Conservation (phyloP, 2,888 invertebrate species). For the Beris morrisii region DNA sequence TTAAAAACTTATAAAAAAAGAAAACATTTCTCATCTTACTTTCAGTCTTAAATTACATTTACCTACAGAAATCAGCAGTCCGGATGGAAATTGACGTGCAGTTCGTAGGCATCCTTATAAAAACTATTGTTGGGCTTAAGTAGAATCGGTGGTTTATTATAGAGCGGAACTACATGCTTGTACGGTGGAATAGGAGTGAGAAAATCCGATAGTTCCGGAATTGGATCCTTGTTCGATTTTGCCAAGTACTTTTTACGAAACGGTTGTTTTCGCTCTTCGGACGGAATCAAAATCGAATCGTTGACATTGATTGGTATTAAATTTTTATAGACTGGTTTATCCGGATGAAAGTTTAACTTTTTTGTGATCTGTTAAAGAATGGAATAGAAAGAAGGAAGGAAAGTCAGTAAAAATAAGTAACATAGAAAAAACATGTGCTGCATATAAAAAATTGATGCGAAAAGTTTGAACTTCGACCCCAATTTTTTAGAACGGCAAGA, state of each 20-base stretch:
- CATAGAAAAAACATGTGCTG: neutral
- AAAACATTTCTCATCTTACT: too few relatives aligned
- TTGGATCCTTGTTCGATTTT: slow-evolving; percentile 37
- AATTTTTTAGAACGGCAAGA: too few relatives aligned
- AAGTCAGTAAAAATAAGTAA: neutral
- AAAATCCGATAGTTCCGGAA: slow-evolving; percentile 47
- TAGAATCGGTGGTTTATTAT: slow-evolving; percentile 13
- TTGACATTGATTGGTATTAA: slow-evolving; percentile 49
- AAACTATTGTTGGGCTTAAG: slow-evolving; percentile 19
- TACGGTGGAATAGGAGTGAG: slow-evolving; percentile 43
- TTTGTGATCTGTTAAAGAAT: slow-evolving; percentile 44
- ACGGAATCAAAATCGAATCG: slow-evolving; percentile 43
- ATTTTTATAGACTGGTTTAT: slow-evolving; percentile 45
- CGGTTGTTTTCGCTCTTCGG: slow-evolving; percentile 35
- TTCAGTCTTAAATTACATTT: too few relatives aligned
- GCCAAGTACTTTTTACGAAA: slow-evolving; percentile 38
- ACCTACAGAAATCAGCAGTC: slow-evolving; percentile 14
- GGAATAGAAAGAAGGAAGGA: neutral
- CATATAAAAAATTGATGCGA: too few relatives aligned
- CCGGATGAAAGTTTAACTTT: slow-evolving; percentile 47
- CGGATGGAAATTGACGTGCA: slow-evolving; percentile 29
- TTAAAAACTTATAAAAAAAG: too few relatives aligned
- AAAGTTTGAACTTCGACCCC: too few relatives aligned
- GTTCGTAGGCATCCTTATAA: slow-evolving; percentile 28
- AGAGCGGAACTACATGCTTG: slow-evolving; percentile 38